phyloP scores from a whole-genome alignment of 2,113 vertebrate species.

The Malurus alboscapulatus region DNA sequence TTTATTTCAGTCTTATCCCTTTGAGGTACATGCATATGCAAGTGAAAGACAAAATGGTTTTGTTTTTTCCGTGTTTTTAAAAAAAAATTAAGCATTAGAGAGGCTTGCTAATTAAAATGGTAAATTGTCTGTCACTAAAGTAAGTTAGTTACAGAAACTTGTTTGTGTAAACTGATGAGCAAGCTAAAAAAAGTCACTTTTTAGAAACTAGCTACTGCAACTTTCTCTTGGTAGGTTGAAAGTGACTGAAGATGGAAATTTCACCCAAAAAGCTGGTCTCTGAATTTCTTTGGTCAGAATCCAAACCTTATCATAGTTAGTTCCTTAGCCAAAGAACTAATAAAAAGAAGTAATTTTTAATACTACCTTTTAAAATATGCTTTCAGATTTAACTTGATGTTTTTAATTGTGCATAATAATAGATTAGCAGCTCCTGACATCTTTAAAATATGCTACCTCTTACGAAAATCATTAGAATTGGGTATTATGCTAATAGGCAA shows the following conservation, averaged over 20 bases:
- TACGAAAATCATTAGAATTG: background rate
- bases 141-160: constrained; percentile 24
- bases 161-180: background rate
- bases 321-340: background rate
- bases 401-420: background rate
- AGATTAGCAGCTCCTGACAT: background rate
- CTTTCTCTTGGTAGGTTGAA: background rate
- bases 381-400: background rate
- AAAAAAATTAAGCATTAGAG: background rate
- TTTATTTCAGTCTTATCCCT: background rate
- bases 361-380: background rate
- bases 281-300: background rate
- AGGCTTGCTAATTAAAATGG: background rate
- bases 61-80: background rate
- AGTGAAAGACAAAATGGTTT: background rate
- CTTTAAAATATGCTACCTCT: background rate
- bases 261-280: background rate
- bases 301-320: background rate
- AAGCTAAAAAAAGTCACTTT: background rate
- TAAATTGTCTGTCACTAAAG: background rate
- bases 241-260: background rate
- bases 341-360: background rate
- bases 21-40: background rate
- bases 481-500: background rate
- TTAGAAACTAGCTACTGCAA: background rate